Conservation (phyloP, 2,797 vertebrate genomes). For the Natrix natrix region DNA sequence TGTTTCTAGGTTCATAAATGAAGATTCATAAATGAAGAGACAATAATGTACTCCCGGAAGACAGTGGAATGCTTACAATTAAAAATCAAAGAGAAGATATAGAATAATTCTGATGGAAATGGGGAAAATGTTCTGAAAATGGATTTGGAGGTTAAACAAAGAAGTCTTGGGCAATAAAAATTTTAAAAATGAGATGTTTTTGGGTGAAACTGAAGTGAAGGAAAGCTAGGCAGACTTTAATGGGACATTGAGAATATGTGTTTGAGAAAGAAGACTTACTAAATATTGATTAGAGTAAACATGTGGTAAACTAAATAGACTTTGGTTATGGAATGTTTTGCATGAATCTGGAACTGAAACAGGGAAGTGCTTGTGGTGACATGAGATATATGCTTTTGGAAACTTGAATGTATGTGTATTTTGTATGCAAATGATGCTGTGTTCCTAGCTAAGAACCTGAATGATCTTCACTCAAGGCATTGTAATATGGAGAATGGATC, state of each 20-base stretch:
- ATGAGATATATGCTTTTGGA: not conserved
- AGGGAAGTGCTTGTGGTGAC: not conserved
- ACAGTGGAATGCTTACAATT: not conserved
- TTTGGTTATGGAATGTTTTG: not conserved
- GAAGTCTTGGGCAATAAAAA: not conserved
- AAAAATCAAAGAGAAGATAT: not conserved
- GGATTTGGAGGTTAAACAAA: not conserved
- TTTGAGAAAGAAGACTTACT: not conserved
- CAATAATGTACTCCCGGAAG: not conserved
- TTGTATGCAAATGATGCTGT: not conserved
- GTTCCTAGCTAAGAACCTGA: not conserved
- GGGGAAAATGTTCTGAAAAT: not conserved
- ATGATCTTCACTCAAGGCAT: not conserved
- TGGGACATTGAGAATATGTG: not conserved
- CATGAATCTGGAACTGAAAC: not conserved
- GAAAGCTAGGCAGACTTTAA: not conserved
- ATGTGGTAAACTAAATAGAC: not conserved
- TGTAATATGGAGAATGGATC: not conserved
- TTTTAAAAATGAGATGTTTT: not conserved
- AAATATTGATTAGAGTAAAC: not conserved
- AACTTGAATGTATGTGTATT: not conserved
- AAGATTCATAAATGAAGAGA: not conserved
- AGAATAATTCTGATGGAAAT: not conserved
- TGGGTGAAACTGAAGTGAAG: not conserved
- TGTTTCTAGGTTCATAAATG: not conserved